Percentiles rank a stretch among this genome's conserved stretches.
These are phyloP conservation scores for Lottia scabra DNA, from an alignment of 2,888 invertebrate species.

Conservation along the genomic window DNA sequence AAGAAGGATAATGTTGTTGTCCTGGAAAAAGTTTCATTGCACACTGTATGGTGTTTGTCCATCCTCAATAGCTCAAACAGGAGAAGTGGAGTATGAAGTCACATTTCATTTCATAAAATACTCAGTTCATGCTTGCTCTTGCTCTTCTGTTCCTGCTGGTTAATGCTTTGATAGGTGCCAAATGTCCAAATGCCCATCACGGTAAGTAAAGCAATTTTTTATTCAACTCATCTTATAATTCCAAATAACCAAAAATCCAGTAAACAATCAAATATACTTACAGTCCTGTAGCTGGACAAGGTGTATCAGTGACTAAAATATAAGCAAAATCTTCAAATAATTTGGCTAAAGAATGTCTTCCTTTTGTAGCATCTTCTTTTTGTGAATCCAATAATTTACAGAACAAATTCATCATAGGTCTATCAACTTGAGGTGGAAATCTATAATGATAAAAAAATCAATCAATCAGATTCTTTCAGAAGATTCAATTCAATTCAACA, in stretches of 20 bases:
- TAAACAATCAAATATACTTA: background rate
- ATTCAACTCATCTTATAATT: background rate
- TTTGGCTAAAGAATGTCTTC: slow-evolving; percentile 47
- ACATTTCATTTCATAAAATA: no score
- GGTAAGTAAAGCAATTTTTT: no score
- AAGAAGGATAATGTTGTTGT: no score
- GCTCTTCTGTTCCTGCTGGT: no score
- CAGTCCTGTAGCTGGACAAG: slow-evolving; percentile 39
- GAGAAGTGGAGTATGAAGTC: no score
- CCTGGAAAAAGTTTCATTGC: no score
- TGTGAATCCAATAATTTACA: slow-evolving; percentile 58
- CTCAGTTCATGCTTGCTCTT: no score
- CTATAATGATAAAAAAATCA: slow-evolving; percentile 33
- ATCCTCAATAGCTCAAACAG: no score
- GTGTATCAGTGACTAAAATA: slow-evolving; percentile 43
- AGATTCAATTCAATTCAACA: background rate
- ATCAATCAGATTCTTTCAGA: background rate
- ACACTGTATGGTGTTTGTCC: no score
- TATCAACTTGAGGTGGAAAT: slow-evolving; percentile 44
- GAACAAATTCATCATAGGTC: slow-evolving; percentile 45
- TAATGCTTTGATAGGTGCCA: no score
- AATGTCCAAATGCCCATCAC: no score
- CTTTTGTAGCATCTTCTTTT: slow-evolving; percentile 54
- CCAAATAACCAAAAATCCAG: no score
- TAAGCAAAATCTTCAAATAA: slow-evolving; percentile 58